phyloP scores from a whole-genome alignment of 2,888 invertebrate genomes.

The Ochlodes sylvanus region DNA sequence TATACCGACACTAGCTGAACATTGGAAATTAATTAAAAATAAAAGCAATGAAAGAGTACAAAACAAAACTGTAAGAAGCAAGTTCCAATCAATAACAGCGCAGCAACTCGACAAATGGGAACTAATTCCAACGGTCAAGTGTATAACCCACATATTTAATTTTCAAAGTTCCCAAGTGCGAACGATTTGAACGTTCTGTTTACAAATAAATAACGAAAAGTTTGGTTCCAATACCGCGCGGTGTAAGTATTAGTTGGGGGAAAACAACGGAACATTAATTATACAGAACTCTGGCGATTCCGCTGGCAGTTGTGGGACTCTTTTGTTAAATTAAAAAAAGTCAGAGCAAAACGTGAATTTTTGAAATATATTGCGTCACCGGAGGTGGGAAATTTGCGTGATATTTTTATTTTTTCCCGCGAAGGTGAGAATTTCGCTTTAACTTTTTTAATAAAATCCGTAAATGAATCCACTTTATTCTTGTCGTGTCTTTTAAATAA shows the following conservation, averaged over 20 bases:
- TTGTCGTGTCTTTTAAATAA: conserved; percentile 28
- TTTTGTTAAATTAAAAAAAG: conserved; percentile 36
- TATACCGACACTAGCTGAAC: neutral
- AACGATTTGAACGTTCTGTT: conserved; percentile 30
- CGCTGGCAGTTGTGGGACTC: conserved; percentile 23
- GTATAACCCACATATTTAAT: conserved; percentile 37
- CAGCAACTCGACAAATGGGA: neutral
- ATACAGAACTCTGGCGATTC: conserved; percentile 32
- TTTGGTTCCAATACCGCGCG: conserved; percentile 27
- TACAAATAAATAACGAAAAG: conserved; percentile 41
- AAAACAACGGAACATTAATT: conserved; percentile 36
- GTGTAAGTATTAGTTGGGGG: conserved; percentile 32
- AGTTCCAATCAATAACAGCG: conserved; percentile 16
- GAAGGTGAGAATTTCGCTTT: conserved; percentile 32
- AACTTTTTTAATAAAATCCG: conserved; percentile 38
- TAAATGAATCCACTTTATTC: conserved; percentile 29
- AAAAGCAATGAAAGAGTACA: conserved; percentile 12
- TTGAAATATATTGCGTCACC: conserved; percentile 33
- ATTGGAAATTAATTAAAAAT: conserved; percentile 36
- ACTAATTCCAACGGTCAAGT: conserved; percentile 38
- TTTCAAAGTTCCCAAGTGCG: conserved; percentile 33
- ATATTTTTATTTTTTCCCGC: conserved; percentile 22
- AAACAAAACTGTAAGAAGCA: conserved; percentile 19
- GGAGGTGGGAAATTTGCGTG: conserved; percentile 19
- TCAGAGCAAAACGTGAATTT: conserved; percentile 26